Conservation (phyloP, 2,888 invertebrate species). For the Mylabris sibirica region DNA sequence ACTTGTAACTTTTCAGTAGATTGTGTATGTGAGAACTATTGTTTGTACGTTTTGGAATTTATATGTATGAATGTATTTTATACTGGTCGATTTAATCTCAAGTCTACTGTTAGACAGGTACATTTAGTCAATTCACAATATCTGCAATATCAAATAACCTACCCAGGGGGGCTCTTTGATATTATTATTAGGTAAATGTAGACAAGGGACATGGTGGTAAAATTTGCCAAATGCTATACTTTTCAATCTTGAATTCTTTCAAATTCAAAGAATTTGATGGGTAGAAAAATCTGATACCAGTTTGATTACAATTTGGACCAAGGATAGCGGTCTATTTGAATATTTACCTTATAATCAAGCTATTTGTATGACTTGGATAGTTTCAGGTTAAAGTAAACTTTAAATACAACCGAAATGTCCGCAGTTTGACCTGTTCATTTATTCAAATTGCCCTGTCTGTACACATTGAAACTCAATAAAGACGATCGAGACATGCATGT, state of each 20-base stretch:
- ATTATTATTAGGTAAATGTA: not conserved
- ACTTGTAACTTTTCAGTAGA: conserved; percentile 26
- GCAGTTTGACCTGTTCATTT: conserved; percentile 51
- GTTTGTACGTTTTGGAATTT: conserved; percentile 34
- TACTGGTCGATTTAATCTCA: conserved; percentile 23
- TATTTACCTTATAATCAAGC: conserved; percentile 47
- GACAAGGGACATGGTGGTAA: not conserved
- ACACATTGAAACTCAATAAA: conserved; percentile 53
- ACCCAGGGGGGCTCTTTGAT: not conserved
- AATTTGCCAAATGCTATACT: not conserved
- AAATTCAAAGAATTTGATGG: not conserved
- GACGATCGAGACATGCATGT: conserved; percentile 50
- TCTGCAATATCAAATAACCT: not conserved
- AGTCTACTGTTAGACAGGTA: conserved; percentile 11
- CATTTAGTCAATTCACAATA: not conserved
- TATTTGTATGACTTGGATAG: conserved; percentile 53
- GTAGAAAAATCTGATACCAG: not conserved
- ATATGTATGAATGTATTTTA: conserved; percentile 20
- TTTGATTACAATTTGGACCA: not conserved
- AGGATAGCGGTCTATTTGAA: not conserved
- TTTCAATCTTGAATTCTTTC: not conserved
- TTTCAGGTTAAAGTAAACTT: conserved; percentile 45
- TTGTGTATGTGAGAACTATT: conserved; percentile 43
- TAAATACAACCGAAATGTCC: conserved; percentile 52
- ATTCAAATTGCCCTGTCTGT: conserved; percentile 52